Percentiles rank a stretch among this genome's conserved stretches.
phyloP scores from a whole-genome alignment of 2,113 vertebrate genomes.

The Daubentonia madagascariensis region DNA sequence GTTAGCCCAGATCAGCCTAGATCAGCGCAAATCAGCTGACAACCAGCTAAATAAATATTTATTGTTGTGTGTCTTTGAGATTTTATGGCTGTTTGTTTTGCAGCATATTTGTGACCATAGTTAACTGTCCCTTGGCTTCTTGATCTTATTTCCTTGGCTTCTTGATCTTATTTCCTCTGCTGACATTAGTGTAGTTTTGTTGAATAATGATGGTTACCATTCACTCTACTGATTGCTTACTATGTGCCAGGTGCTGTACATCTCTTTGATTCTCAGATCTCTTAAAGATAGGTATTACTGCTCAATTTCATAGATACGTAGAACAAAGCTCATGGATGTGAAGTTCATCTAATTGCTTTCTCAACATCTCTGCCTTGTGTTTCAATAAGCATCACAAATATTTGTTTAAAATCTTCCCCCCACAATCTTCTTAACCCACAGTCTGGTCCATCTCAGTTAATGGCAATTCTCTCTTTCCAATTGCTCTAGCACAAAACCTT shows the following conservation, averaged over 20 bases:
- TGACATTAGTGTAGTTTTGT: neutral
- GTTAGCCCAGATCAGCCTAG: neutral
- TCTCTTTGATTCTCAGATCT: neutral
- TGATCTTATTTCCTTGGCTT: neutral
- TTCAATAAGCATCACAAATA: neutral
- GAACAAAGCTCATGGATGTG: neutral
- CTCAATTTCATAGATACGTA: neutral
- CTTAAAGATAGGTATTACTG: neutral
- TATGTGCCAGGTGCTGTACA: neutral
- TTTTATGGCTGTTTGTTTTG: conserved; percentile 3
- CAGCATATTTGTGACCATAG: neutral
- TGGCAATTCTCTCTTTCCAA: neutral
- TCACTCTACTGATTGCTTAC: neutral
- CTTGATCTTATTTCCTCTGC: neutral
- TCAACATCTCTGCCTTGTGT: neutral
- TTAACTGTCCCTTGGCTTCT: neutral
- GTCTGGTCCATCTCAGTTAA: neutral
- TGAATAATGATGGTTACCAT: neutral
- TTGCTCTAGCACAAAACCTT: neutral
- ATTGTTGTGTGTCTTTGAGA: neutral
- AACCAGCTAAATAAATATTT: neutral
- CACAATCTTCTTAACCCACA: neutral
- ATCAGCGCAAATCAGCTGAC: neutral
- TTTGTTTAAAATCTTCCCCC: neutral
- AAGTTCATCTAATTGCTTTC: conserved; percentile 1